Percentiles rank a stretch among this genome's conserved stretches.
Conservation (phyloP, 92 coral and sea anemone genomes). For the Micromussa lordhowensis region DNA sequence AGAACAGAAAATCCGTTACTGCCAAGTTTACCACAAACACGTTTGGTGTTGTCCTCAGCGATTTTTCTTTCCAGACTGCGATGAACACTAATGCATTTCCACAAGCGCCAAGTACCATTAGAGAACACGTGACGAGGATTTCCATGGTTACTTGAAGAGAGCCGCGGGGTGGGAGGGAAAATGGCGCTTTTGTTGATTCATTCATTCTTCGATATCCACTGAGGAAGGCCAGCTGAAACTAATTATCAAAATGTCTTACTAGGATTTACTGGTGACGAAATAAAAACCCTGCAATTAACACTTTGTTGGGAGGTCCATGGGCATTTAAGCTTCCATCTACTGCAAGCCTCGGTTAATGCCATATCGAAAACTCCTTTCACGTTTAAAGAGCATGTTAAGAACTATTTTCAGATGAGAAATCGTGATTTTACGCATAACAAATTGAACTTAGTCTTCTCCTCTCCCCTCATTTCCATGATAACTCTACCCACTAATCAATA, state of each 20-base stretch:
- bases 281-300: too few relatives aligned
- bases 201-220: background rate
- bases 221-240: background rate
- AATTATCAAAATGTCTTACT: background rate
- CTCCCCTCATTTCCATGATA: background rate
- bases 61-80: conserved; percentile 40
- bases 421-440: background rate
- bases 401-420: background rate
- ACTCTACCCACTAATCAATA: background rate
- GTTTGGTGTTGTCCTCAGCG: conserved; percentile 32
- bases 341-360: too few relatives aligned
- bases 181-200: conserved; percentile 4
- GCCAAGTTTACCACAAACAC: conserved; percentile 41
- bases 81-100: conserved; percentile 19
- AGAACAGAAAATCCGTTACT: conserved; percentile 26
- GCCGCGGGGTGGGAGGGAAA: conserved; percentile 7
- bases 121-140: conserved; percentile 3
- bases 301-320: too few relatives aligned
- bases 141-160: background rate
- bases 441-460: background rate
- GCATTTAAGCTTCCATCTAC: too few relatives aligned
- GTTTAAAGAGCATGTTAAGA: too few relatives aligned
- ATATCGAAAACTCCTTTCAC: too few relatives aligned
- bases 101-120: conserved; percentile 15
- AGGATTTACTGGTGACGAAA: background rate